Base-by-base conservation (phyloP, 1,140 invertebrate species). In the Phthorimaea operculella region DNA sequence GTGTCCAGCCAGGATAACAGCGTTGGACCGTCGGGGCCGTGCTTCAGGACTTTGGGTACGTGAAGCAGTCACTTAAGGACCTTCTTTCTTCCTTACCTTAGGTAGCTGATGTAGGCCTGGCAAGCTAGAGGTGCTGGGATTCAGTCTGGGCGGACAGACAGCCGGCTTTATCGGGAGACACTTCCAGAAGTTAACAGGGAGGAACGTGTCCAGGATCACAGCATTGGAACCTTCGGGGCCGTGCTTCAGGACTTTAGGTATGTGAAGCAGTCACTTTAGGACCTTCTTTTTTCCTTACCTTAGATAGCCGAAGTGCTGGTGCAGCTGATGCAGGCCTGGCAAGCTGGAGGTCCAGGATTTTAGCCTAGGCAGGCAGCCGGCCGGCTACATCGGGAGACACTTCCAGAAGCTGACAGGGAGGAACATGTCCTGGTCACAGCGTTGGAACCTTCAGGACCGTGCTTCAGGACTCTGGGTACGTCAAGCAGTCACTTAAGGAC, bases 181-280 rank as follows among this genome's bases (percentile, higher is more conserved):
- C 59, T 85, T 62, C 53, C 72, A 75, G 48, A 33, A 58, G 0
- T 52, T 78, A 33, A 78, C 73, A 5, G 79, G 77, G 0, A 70
- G 59, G 42, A 83, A 80, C 44, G 52, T 92, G 65, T 85, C 88
- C 28, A 79, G 79, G n/a, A 90, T 93, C 36, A 88, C 90, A 0
- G 90, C 88, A 4, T 72, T 92, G 57, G 91, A 92, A 70, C 91
- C 91, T 0, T 88, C 90, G 0, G 86, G 89, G 10, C 90, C 90
- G 0, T 84, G 90, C 12, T 92, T 91, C 57, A 70, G 76, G 33
- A 47, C n/a, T 15, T 16, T 47, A n/a, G 36, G 36, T 39, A 28
- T 6, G 21, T 28, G n/a, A n/a, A n/a, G n/a, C n/a, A n/a, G n/a
- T n/a, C n/a, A n/a, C n/a, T n/a, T n/a, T n/a, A n/a, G n/a, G n/a